A percentile compares a stretch with the other conserved stretches of the same genome.
phyloP scores from a whole-genome alignment of 2,113 vertebrate species.

The Ophthalmolycus amberensis region DNA sequence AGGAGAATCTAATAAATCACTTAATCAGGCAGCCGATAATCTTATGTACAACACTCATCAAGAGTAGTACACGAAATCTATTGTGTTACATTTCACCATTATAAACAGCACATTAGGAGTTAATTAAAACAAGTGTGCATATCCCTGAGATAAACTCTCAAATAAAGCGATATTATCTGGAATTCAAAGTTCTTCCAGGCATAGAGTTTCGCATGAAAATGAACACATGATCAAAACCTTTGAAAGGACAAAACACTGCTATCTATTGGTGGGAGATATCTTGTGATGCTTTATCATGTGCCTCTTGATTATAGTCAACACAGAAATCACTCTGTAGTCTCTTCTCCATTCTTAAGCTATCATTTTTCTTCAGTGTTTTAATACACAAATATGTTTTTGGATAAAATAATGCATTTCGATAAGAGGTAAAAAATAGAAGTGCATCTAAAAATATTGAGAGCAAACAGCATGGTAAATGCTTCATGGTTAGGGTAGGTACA shows the following conservation, averaged over 20 bases:
- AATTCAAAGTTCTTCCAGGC: slow-evolving; percentile 55
- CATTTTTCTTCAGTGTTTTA: background rate
- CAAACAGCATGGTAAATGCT: background rate
- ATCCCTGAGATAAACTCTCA: slow-evolving; percentile 49
- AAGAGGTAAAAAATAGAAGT: background rate
- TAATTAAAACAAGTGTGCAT: slow-evolving; percentile 32
- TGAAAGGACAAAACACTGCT: slow-evolving; percentile 46
- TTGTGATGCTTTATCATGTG: slow-evolving; percentile 58
- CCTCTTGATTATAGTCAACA: slow-evolving; percentile 35
- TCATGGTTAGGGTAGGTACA: background rate
- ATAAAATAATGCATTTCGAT: background rate
- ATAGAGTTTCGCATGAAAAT: slow-evolving; percentile 50
- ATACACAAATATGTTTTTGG: background rate
- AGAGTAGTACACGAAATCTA: slow-evolving; percentile 7
- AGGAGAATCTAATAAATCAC: slow-evolving; percentile 14
- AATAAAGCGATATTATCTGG: slow-evolving; percentile 52
- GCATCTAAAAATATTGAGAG: background rate
- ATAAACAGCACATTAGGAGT: slow-evolving; percentile 38
- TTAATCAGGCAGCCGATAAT: background rate
- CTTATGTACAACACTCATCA: background rate
- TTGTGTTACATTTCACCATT: slow-evolving; percentile 10
- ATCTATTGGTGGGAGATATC: slow-evolving; percentile 48
- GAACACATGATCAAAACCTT: slow-evolving; percentile 56
- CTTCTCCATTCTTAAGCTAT: background rate
- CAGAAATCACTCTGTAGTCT: slow-evolving; percentile 33